Evolutionary conservation across 2,113 vertebrate genomes (phyloP), one percentile per base, ranked within the genome.

Genomic region (Elephas maximus): DNA sequence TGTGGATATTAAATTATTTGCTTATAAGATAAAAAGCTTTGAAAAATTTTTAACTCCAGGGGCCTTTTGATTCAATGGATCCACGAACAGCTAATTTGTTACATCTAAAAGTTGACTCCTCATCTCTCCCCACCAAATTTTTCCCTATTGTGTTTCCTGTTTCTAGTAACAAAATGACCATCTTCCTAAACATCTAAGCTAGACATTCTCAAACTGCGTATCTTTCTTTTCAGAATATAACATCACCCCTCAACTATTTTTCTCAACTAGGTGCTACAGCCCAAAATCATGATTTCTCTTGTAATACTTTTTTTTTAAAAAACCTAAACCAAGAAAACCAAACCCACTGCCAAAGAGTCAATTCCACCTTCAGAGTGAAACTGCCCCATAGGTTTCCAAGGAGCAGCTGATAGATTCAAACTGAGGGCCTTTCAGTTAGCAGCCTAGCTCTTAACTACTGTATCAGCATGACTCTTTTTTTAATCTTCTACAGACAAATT

Each of bases 1-100:
- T 81, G 21, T 63, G 69, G 91, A 44, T 80, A 84, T 53, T 86
- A 81, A 77, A 44, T 65, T 85, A 96, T 37, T 91, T 33, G 69
- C 12, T 7, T 69, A 14, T n/a, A 81, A 67, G 30, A 57, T 12
- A 63, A n/a, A 88, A 84, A 78, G 8, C 8, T 60, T 69, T 69
- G 26, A 93, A 81, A 94, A 78, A 60, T 0, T 63, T 7, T 63
- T 7, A 97, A 90, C 67, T 33, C 37, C 78, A 77, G 9, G 33
- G 37, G 11, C 2, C 3, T 45, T 28, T 26, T 2, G 9, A 37
- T 80, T 74, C n/a, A 93, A 71, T 11, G 5, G 8, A 20, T 26
- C 41, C 23, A 53, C 37, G 1, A 81, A 44, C n/a, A 91, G 51
- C 28, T 87, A 73, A 87, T 18, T 81, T 62, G 5, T 8, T 83